Evolutionary conservation across 2,113 vertebrate species (phyloP).

Genomic region (Mormyrus iriodes): DNA sequence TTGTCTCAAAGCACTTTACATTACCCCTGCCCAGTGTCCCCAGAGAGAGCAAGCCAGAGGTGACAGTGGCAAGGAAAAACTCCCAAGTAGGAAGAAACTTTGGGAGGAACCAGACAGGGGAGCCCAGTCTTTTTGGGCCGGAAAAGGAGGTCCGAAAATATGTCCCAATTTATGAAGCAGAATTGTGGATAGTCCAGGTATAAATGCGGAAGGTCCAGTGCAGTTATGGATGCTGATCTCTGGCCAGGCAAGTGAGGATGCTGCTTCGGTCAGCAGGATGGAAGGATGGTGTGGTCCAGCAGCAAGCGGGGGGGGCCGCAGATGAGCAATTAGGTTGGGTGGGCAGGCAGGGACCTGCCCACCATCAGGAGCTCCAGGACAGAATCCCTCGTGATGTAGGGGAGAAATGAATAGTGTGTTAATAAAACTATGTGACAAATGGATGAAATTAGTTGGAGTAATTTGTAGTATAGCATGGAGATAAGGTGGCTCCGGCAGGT

Average conservation of each 20-base stretch:
- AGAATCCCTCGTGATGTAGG: neutral
- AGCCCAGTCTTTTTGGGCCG: neutral
- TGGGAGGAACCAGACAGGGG: neutral
- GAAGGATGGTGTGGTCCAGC: neutral
- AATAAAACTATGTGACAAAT: neutral
- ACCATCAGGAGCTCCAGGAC: neutral
- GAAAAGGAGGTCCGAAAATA: neutral
- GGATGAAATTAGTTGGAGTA: neutral
- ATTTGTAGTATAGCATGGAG: neutral
- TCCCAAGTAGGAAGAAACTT: neutral
- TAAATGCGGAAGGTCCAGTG: neutral
- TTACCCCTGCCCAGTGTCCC: neutral
- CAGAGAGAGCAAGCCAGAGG: neutral
- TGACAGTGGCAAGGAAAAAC: neutral
- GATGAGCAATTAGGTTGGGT: neutral
- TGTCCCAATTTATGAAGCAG: neutral
- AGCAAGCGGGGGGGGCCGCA: neutral
- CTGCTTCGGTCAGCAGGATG: neutral
- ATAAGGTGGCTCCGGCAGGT: neutral
- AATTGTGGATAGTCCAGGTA: neutral
- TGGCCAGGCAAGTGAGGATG: neutral
- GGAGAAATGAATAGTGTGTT: neutral
- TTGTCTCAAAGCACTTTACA: neutral
- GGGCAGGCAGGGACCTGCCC: neutral
- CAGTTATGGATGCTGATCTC: neutral